Percentiles rank a stretch among this genome's conserved stretches.
phyloP scores from a whole-genome alignment of 1,140 invertebrate genomes.

The Camponotus floridanus region DNA sequence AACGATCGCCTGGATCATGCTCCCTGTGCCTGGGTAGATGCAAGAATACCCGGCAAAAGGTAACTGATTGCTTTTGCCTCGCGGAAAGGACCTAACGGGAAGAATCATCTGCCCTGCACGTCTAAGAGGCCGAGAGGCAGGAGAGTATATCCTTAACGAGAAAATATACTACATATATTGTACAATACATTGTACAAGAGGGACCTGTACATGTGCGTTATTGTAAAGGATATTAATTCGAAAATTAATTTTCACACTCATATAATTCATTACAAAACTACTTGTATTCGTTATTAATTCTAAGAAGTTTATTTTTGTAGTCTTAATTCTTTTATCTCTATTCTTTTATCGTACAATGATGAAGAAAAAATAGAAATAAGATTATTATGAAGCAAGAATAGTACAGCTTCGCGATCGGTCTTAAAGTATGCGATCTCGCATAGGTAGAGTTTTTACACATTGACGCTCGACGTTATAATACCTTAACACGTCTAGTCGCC shows the following conservation, averaged over 20 bases:
- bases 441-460: conserved; percentile 50
- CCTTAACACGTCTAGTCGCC: too few relatives aligned
- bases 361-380: conserved; percentile 27
- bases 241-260: neutral
- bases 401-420: conserved; percentile 43
- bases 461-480: neutral
- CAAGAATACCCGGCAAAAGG: conserved; percentile 66
- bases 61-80: conserved; percentile 75
- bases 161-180: conserved; percentile 40
- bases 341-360: neutral
- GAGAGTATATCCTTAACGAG: conserved; percentile 48
- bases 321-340: neutral
- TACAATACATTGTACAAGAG: neutral
- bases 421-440: conserved; percentile 27
- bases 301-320: neutral
- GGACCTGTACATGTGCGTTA: conserved; percentile 10
- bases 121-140: conserved; percentile 26
- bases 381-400: conserved; percentile 43
- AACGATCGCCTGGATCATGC: conserved; percentile 71
- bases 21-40: conserved; percentile 68
- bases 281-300: neutral
- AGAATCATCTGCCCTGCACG: conserved; percentile 66
- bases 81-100: conserved; percentile 74
- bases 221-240: neutral
- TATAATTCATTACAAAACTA: neutral